Evolutionary conservation across 2,888 invertebrate species (phyloP), one percentile per base, ranked within the genome.

Genomic region (Phaonia tiefii): DNA sequence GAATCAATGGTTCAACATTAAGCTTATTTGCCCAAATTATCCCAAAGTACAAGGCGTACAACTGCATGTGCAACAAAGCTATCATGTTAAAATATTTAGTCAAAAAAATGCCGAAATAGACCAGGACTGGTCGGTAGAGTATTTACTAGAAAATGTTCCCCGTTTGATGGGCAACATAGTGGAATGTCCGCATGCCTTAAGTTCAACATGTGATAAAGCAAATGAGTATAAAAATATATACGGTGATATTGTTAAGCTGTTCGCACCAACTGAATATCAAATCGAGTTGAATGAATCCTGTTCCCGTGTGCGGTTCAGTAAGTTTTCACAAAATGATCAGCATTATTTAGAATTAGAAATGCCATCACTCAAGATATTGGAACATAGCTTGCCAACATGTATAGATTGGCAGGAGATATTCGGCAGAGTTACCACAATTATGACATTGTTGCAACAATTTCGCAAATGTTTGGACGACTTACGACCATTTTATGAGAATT

Each of bases 301-400:
- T 71, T 85, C 83, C 0, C 65, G 76, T 0, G 82, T 90, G 2
- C 87, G 86, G 1, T 88, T 91, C 58, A 83, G 83, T 20, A 79
- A 86, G 13, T 90, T 91, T 69, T 67, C 72, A 1, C 85, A 86
- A 5, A 84, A 85, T 42, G 86, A 86, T 1, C 83, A 85, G 3
- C 90, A 90, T 72, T 89, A 84, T 56, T 37, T 91, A 7, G 86
- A 89, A 70, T 70, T 89, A 13, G 83, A 83, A 20, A 37, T 89
- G 26, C 86, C 86, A 1, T 74, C 83, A 2, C 58, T 90, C 0
- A 80, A 83, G 1, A 22, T 89, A 10, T 37, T 83, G 8, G 84
- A 84, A 0, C 89, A 90, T 75, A 91, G 90, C 75, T 80, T 90
- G 1, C 90, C 91, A 0, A 85, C 85, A 7, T 86, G 87, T 74